Base-by-base conservation (phyloP, 1,140 invertebrate species). In the Cephus cinctus region DNA sequence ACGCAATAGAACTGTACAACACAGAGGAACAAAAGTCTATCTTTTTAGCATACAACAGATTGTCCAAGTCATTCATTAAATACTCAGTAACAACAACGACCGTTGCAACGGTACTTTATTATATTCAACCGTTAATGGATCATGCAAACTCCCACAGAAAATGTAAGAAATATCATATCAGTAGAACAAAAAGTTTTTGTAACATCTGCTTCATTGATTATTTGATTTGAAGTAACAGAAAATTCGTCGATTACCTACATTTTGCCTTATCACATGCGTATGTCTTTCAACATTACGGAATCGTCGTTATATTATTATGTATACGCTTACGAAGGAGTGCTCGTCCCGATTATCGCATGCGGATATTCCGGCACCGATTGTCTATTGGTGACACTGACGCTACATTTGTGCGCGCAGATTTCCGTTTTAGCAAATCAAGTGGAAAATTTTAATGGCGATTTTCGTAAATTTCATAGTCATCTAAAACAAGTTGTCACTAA, bases 41-140 rank as follows among this genome's bases (percentile, higher is more conserved):
- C 4, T 11, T 21, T 16, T n/a, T 47, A 12, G 22, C 35, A 11
- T n/a, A 41, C 4, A 31, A 41, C 9, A 48, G 38, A 35, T 21
- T 48, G 27, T 38, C 36, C 39, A 35, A 23, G 31, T 23, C 18
- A 14, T 35, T 35, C n/a, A 5, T 5, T 4, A n/a, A 35, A 35
- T n/a, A n/a, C n/a, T n/a, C n/a, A n/a, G n/a, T n/a, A n/a, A n/a
- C n/a, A n/a, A n/a, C n/a, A n/a, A n/a, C n/a, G n/a, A n/a, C n/a
- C n/a, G n/a, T n/a, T n/a, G n/a, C n/a, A n/a, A n/a, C n/a, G n/a
- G n/a, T n/a, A n/a, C n/a, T n/a, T n/a, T n/a, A n/a, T n/a, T n/a
- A n/a, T n/a, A n/a, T n/a, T n/a, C n/a, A n/a, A n/a, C n/a, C n/a
- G n/a, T n/a, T n/a, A n/a, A n/a, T n/a, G n/a, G n/a, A n/a, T n/a